Evolutionary conservation across 1,140 invertebrate species (phyloP).

Genomic region (Calosoma granatense): DNA sequence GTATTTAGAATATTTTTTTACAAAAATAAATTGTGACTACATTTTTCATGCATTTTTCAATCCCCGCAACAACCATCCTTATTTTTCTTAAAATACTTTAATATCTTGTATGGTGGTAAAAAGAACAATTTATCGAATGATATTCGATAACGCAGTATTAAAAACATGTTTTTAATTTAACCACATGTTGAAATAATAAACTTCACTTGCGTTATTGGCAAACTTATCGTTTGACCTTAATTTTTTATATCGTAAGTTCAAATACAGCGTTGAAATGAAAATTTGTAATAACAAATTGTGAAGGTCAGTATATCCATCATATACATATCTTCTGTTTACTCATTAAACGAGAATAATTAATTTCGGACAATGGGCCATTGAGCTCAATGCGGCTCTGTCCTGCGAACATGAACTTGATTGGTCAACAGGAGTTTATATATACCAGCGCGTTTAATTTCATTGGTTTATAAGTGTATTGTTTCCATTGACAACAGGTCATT

Average conservation of each 20-base stretch:
- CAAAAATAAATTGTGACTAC: slow-evolving; percentile 9
- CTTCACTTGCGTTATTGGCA: background rate
- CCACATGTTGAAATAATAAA: slow-evolving; percentile 3
- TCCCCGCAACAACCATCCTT: background rate
- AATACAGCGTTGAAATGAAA: background rate
- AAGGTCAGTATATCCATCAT: no score
- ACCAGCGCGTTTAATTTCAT: background rate
- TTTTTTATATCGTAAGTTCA: background rate
- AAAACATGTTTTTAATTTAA: slow-evolving; percentile 5
- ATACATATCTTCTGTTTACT: no score
- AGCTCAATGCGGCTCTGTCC: background rate
- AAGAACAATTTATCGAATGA: background rate
- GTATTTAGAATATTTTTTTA: slow-evolving; percentile 9
- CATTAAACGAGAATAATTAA: no score
- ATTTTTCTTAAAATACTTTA: background rate
- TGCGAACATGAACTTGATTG: background rate
- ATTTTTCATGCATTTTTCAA: background rate
- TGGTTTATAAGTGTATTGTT: background rate
- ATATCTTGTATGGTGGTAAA: no score
- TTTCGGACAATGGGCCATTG: no score
- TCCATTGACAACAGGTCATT: slow-evolving; percentile 1
- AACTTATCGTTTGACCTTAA: slow-evolving; percentile 2
- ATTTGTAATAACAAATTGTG: no score
- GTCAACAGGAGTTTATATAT: background rate
- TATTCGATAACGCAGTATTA: background rate